Percentiles rank a stretch among this genome's conserved stretches.
phyloP scores from a whole-genome alignment of 2,888 invertebrate genomes.

The Clunio marinus region DNA sequence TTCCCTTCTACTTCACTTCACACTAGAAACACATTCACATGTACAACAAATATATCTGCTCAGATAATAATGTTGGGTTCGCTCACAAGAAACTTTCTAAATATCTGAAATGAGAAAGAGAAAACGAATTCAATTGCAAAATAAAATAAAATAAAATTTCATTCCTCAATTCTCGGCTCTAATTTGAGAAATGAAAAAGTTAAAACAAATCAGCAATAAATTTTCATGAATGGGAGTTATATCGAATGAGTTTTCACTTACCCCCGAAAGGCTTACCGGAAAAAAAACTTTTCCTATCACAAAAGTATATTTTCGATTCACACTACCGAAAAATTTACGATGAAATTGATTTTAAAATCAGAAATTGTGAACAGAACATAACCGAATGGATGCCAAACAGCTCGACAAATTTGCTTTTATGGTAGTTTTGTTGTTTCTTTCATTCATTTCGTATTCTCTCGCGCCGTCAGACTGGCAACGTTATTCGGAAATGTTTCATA shows the following conservation, averaged over 20 bases:
- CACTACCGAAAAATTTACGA: neutral
- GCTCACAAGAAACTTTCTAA: too few relatives aligned
- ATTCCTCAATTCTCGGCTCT: neutral
- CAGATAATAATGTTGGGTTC: too few relatives aligned
- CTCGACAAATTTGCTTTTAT: neutral
- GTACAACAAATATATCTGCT: neutral
- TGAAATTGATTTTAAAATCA: neutral
- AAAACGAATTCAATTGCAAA: too few relatives aligned
- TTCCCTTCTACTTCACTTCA: neutral
- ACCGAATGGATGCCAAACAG: neutral
- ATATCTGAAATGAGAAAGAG: too few relatives aligned
- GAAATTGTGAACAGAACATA: neutral
- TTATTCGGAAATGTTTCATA: too few relatives aligned
- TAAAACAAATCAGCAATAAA: conserved; percentile 29
- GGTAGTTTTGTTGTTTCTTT: neutral
- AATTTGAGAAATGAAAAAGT: conserved; percentile 12
- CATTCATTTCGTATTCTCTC: neutral
- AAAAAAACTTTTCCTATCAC: neutral
- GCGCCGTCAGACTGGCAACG: too few relatives aligned
- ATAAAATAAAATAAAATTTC: neutral
- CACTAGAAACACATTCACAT: neutral
- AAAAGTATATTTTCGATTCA: conserved; percentile 1
- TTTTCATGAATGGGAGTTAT: neutral
- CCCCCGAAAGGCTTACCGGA: too few relatives aligned
- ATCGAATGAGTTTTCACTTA: too few relatives aligned